Evolutionary conservation across 1,140 invertebrate genomes (phyloP), one percentile per base, ranked within the genome.

Genomic region (Bombus confusus): DNA sequence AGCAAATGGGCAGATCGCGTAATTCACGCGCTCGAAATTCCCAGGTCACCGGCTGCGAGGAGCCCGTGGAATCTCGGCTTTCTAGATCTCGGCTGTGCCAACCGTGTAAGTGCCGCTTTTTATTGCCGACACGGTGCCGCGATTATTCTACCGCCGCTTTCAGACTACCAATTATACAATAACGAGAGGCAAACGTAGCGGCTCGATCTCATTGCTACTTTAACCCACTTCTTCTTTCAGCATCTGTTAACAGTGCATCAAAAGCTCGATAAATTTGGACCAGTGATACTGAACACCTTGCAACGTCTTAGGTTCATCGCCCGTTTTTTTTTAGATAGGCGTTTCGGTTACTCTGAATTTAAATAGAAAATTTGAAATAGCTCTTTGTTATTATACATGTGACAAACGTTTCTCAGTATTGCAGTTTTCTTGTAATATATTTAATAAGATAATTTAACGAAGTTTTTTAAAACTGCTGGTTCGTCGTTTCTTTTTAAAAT

Each of bases 111-210:
- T 80, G 78, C 34, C 66, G 86, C 64, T 88, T 88, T 89, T 88
- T 88, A 89, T 83, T 85, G 87, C 72, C 43, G 69, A 34, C 64
- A 78, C 72, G 81, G 81, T 78, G 41, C 74, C 41, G 68, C 80
- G 73, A 86, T 81, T 85, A 78, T 62, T 52, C 62, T 18, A 85
- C 74, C 39, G 66, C 87, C 64, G 87, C 87, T 89, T 89, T 89
- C 88, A 69, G 85, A 59, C 66, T 34, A 43, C 43, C 88, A 89
- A 89, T 89, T 89, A 89, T 89, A 89, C 87, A 89, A 89, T 64
- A 82, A 81, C 79, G 76, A 80, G 79, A 68, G 68, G 72, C 80
- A 47, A 75, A 77, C n/a, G 57, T 66, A 52, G 43, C 43, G 62
- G 73, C 77, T 77, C 80, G 66, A 79, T 86, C 86, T 80, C 85